Base-by-base conservation (phyloP, 2,797 vertebrate genomes). In the Myotis myotis region DNA sequence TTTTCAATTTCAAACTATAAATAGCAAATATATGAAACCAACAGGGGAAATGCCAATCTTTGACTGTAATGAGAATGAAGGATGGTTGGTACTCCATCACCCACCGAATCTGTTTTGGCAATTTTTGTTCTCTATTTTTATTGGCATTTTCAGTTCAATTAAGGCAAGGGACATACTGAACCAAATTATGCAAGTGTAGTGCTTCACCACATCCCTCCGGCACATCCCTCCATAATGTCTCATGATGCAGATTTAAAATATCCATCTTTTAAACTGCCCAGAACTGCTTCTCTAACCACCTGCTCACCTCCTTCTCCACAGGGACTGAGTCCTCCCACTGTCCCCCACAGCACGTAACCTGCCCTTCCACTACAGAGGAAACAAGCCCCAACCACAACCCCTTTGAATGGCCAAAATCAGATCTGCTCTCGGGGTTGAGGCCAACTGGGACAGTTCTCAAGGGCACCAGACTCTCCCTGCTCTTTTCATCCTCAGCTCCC, bases 1-100 rank as follows among this genome's bases (percentile, higher is more conserved):
- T 23, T 95, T 95, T 79, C 3, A 0, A 47, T 89, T 93, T 88
- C 41, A 78, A 91, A 79, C 33, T 44, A 83, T 60, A 71, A 78
- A 64, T 10, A 85, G 13, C 8, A 55, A 74, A 62, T 51, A 66
- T 1, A 2, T 70, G 68, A 89, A 36, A 51, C 74, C 74, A 57
- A 75, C 36, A n/a, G 9, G 36, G 71, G 22, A 71, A 13, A 68
- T 47, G 49, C 53, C 13, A 1, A 30, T 23, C 41, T 74, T 75
- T n/a, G 13, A 19, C 47, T 68, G 1, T 4, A 6, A 19, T n/a
- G 33, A 84, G 25, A 89, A 62, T 0, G 2, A 57, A 70, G 53
- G 49, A 23, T 36, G n/a, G 53, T 72, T 25, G 17, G 57, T 30
- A 41, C n/a, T 3, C 51, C 25, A 11, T 44, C 87, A 80, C 6